Base-by-base conservation (phyloP, 1,140 invertebrate genomes). In the Telenomus remus region DNA sequence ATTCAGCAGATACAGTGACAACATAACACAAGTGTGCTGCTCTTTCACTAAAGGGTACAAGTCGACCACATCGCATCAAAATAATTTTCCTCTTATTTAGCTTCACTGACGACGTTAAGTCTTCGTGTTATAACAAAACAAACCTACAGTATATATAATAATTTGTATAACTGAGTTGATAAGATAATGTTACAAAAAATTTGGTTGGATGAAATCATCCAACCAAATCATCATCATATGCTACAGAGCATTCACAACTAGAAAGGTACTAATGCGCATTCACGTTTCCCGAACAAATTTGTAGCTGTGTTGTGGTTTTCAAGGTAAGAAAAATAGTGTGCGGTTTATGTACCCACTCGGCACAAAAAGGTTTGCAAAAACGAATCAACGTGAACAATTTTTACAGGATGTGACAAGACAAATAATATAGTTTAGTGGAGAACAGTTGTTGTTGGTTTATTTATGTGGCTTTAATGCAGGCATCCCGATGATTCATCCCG, bases 1-100 rank as follows among this genome's bases (percentile, higher is more conserved):
- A 72, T 72, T 68, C 68, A 77, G 68, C 68, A 60, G 63, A 72
- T 57, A 77, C 9, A 49, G 68, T 68, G 63, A 71, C 50, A 70
- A 66, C 43, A 61, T 44, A 44, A 64, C 34, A 74, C 68, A 34
- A 66, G 64, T 44, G 47, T 63, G 48, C 46, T 75, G 72, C 49
- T 60, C 46, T 75, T 51, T 64, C 51, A 44, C 1, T 64, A 76
- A 76, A 76, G 65, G 72, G 72, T 65, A 76, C 60, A 27, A 65
- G 65, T 76, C 70, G 59, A 47, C 37, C 12, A 57, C 27, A 33
- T 71, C 8, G 33, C 42, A n/a, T n/a, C n/a, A n/a, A n/a, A n/a
- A n/a, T n/a, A n/a, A n/a, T n/a, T n/a, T n/a, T n/a, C n/a, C n/a
- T n/a, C n/a, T n/a, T n/a, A n/a, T n/a, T n/a, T n/a, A n/a, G n/a